A percentile compares a stretch with the other conserved stretches of the same genome.
These are phyloP conservation scores for Sipha maydis DNA, from an alignment of 2,888 invertebrate genomes.

Conservation along the genomic window DNA sequence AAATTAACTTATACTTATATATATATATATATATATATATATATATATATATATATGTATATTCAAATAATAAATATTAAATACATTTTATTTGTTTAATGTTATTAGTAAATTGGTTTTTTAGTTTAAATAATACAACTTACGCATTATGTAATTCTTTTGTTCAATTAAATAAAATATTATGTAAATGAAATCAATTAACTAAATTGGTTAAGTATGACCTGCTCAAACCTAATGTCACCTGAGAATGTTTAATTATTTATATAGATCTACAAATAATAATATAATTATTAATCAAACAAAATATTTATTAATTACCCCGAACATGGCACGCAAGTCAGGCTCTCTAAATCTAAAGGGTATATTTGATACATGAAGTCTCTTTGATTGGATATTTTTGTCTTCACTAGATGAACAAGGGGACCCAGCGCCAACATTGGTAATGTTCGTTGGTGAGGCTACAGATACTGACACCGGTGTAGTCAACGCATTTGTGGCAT, in stretches of 20 bases:
- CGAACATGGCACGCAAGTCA: conserved; percentile 97
- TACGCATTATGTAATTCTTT: neutral
- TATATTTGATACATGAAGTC: conserved; percentile 99
- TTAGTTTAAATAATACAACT: neutral
- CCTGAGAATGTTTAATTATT: neutral
- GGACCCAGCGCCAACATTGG: conserved; percentile 61
- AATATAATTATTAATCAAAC: conserved; percentile 31
- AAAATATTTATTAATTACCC: conserved; percentile 77
- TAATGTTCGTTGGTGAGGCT: conserved; percentile 61
- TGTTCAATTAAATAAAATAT: neutral
- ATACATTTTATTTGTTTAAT: no score
- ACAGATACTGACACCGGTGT: conserved; percentile 61
- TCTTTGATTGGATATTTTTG: conserved; percentile 72
- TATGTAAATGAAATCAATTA: neutral
- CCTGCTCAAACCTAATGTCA: conserved; percentile 19
- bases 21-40: no score
- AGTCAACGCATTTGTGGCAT: conserved; percentile 61
- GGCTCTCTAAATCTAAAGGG: conserved; percentile 99
- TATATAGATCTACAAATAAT: conserved; percentile 13
- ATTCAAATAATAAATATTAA: no score
- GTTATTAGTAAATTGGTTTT: neutral
- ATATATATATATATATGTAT: no score
- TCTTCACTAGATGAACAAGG: conserved; percentile 62
- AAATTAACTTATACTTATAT: neutral
- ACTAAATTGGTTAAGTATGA: neutral